A percentile compares a stretch with the other conserved stretches of the same genome.
These are phyloP conservation scores for Crocodylus rhombifer DNA, from an alignment of 2,797 vertebrate genomes.

Conservation along the genomic window DNA sequence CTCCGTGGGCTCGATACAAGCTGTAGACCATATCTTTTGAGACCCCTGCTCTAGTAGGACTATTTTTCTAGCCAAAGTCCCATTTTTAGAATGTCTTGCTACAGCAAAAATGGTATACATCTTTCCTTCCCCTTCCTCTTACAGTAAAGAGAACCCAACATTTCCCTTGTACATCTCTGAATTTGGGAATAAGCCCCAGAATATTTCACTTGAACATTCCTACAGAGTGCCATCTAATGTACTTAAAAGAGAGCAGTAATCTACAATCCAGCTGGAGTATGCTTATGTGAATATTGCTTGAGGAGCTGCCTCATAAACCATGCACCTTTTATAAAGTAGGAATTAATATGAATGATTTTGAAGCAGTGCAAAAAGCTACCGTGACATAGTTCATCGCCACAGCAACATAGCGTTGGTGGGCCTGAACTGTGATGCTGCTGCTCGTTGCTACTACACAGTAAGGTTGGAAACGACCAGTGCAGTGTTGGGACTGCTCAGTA, in stretches of 20 bases:
- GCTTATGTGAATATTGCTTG: neutral
- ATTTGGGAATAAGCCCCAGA: neutral
- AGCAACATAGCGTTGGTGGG: neutral
- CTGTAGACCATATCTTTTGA: too few species aligned
- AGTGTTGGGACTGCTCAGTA: too few species aligned
- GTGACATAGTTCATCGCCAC: neutral
- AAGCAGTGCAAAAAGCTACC: neutral
- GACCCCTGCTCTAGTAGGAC: neutral
- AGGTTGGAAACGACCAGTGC: too few species aligned
- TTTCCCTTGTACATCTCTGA: neutral
- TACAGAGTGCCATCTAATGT: neutral
- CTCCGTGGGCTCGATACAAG: too few species aligned
- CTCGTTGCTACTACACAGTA: too few species aligned
- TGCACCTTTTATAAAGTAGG: neutral
- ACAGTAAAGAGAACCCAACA: neutral
- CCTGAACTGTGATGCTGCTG: too few species aligned
- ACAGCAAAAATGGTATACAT: neutral
- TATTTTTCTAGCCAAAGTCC: neutral
- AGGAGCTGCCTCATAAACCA: neutral
- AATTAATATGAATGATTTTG: neutral
- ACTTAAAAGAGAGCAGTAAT: neutral
- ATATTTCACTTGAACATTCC: neutral
- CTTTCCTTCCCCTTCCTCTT: neutral
- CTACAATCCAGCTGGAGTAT: neutral
- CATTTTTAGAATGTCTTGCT: neutral